Conservation (phyloP, 2,113 vertebrate genomes). For the Tor tambroides region DNA sequence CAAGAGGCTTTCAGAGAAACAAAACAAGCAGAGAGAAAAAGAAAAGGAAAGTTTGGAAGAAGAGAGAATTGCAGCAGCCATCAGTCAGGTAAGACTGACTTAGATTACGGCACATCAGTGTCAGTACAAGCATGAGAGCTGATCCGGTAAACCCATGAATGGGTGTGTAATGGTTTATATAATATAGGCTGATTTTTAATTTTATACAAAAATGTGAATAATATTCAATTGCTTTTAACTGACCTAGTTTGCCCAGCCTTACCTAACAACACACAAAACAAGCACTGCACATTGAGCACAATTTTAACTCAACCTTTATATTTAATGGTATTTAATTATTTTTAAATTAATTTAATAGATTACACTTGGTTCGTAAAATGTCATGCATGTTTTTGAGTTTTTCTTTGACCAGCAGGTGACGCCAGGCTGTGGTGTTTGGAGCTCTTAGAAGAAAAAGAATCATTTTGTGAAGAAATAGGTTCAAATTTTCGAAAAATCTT, state of each 20-base stretch:
- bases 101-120: background rate
- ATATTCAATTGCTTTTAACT: background rate
- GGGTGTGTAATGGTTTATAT: background rate
- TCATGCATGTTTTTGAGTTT: no score
- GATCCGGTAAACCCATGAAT: background rate
- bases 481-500: no score
- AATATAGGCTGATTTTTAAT: no score
- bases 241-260: background rate
- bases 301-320: background rate
- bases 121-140: no score
- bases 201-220: background rate
- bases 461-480: no score
- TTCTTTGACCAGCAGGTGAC: no score
- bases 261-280: background rate
- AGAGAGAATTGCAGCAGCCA: slow-evolving; percentile 57
- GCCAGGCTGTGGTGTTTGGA: no score
- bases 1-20: slow-evolving; percentile 74
- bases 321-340: background rate
- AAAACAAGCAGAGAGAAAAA: slow-evolving; percentile 67
- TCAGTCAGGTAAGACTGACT: slow-evolving; percentile 32
- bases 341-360: background rate
- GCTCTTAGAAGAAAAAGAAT: no score
- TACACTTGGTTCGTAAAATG: no score
- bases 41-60: slow-evolving; percentile 59
- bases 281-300: background rate